Evolutionary conservation across 2,113 vertebrate species (phyloP), one percentile per base, ranked within the genome.

Genomic region (Picathartes gymnocephalus): DNA sequence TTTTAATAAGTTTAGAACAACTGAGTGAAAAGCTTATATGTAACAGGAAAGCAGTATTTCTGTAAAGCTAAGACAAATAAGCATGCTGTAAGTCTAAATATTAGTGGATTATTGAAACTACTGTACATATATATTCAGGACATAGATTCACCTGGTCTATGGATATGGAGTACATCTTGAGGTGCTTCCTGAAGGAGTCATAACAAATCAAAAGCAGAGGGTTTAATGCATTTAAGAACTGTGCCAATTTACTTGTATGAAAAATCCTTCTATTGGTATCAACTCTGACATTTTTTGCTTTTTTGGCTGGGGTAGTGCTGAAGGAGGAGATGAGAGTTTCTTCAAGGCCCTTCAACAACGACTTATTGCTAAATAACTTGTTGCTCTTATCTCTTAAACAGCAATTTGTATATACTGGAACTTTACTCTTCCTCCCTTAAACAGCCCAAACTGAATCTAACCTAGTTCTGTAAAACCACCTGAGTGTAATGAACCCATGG

Each of bases 1-100:
- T 97, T 96, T 98, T 98, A 98, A 98, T 98, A 97, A 90, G 97
- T 98, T 98, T 98, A 98, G 97, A 97, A 96, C 50, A 98, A 96
- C 72, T 80, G 71, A 97, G 94, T 95, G 96, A 92, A 97, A 91
- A 97, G 96, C 72, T 97, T 96, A 80, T 95, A 97, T 66, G 77
- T 74, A 97, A 97, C 80, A 98, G 94, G 96, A 97, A 95, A 97
- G 94, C 96, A 97, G 90, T 94, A 95, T 96, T 96, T 97, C 84
- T 95, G 96, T 93, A 97, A 92, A 97, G 94, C 94, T 95, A 92
- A 97, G 80, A 92, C 78, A 96, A 88, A 85, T 64, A 90, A 92
- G 94, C 98, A 98, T 98, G 98, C 98, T 97, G 78, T 96, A 95
- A 98, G 94, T 98, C 93, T 94, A 94, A 45, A 83, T 97, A 98